A percentile compares a stretch with the other conserved stretches of the same genome.
Conservation (phyloP, 2,888 invertebrate species). For the Pomacea canaliculata region DNA sequence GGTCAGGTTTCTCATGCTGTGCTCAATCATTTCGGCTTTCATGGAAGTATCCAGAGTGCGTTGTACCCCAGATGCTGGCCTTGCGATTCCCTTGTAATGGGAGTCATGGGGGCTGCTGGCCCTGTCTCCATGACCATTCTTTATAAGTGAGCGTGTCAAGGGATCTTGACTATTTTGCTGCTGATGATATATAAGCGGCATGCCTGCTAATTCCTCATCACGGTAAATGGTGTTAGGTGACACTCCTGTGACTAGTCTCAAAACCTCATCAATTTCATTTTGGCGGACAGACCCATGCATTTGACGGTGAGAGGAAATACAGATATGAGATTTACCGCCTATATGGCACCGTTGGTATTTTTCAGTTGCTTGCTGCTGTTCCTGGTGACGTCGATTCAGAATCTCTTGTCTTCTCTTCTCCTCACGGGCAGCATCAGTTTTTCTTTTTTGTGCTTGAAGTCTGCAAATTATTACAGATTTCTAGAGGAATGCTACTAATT, state of each 20-base stretch:
- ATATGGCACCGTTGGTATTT: constrained; percentile 61
- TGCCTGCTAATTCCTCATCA: constrained; percentile 28
- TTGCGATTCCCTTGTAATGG: constrained; percentile 16
- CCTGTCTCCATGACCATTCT: constrained; percentile 43
- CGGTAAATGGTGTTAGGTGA: constrained; percentile 27
- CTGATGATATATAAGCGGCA: constrained; percentile 20
- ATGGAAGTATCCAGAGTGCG: constrained; percentile 14
- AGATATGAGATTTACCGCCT: constrained; percentile 34
- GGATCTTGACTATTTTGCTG: constrained; percentile 44
- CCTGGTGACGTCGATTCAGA: constrained; percentile 55
- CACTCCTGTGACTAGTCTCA: constrained; percentile 52
- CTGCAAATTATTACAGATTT: constrained; percentile 35
- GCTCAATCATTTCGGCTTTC: constrained; percentile 47
- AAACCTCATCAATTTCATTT: constrained; percentile 55
- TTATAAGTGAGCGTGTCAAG: constrained; percentile 50
- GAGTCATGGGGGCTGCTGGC: background rate
- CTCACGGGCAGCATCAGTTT: constrained; percentile 54
- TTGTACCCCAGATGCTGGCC: constrained; percentile 30
- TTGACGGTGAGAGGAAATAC: constrained; percentile 31
- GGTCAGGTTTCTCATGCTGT: constrained; percentile 57
- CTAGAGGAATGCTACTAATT: too few species aligned
- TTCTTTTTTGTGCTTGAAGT: constrained; percentile 55
- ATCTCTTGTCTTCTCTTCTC: constrained; percentile 65
- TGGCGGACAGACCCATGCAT: constrained; percentile 38
- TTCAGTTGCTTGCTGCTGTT: constrained; percentile 64